phyloP scores from a whole-genome alignment of 2,888 invertebrate species.

The Watsonalla cultraria region DNA sequence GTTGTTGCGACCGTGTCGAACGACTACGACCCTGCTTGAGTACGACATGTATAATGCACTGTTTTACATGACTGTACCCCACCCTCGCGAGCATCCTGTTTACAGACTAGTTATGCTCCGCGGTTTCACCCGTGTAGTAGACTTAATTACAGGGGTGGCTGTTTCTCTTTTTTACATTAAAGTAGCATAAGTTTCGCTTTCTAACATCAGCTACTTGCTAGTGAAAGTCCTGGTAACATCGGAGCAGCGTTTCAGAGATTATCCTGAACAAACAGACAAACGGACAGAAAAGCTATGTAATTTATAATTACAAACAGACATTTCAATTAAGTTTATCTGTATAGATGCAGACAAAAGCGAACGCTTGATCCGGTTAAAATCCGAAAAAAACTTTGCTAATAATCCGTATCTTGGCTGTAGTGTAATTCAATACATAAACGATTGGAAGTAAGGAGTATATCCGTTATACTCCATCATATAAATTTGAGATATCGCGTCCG shows the following conservation, averaged over 20 bases:
- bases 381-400: no score
- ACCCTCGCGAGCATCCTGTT: neutral
- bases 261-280: no score
- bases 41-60: constrained; percentile 55
- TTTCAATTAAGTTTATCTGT: neutral
- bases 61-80: constrained; percentile 47
- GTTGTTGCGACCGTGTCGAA: constrained; percentile 57
- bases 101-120: neutral
- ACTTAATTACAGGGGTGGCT: neutral
- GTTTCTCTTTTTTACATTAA: neutral
- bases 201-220: no score
- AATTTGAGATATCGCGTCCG: constrained; percentile 7
- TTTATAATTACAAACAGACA: neutral
- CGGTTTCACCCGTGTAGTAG: no score
- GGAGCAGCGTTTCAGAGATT: no score
- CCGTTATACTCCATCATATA: constrained; percentile 2
- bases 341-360: neutral
- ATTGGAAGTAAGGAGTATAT: neutral
- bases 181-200: no score
- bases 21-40: constrained; percentile 38
- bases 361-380: no score
- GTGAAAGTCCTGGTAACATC: no score
- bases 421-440: neutral
- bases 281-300: neutral
- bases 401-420: no score